These are phyloP conservation scores for Aldrovandia affinis DNA, from an alignment of 2,797 vertebrate species.

Conservation along the genomic window DNA sequence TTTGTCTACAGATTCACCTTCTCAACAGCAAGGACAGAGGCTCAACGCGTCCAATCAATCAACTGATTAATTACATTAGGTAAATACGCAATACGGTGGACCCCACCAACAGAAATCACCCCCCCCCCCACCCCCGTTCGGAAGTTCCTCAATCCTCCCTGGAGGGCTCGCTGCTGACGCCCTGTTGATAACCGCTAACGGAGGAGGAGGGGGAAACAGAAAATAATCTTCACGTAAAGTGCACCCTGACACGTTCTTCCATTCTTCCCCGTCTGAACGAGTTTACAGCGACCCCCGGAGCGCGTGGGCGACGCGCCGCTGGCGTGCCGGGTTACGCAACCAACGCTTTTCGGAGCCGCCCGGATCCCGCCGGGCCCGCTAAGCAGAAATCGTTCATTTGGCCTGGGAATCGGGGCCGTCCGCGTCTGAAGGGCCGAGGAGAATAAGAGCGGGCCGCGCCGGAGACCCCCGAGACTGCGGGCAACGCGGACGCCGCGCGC, in stretches of 20 bases:
- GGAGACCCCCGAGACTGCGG: not conserved
- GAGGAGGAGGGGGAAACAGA: not conserved
- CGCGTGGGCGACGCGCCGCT: not conserved
- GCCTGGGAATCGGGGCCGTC: not conserved
- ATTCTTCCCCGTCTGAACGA: not conserved
- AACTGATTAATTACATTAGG: constrained; percentile 22
- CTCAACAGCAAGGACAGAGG: not conserved
- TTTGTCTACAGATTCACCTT: not conserved
- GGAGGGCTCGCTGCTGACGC: not conserved
- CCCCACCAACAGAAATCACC: not conserved
- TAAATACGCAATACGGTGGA: not conserved
- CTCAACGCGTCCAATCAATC: constrained; percentile 6
- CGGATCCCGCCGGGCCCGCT: not conserved
- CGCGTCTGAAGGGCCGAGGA: not conserved
- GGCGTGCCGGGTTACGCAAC: not conserved
- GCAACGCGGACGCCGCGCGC: not conserved
- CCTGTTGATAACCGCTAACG: not conserved
- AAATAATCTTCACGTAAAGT: not conserved
- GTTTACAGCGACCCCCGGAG: not conserved
- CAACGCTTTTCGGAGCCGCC: not conserved
- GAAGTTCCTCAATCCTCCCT: not conserved
- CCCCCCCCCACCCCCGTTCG: no score
- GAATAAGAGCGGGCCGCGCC: constrained; percentile 6
- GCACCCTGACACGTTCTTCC: not conserved
- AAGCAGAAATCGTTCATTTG: not conserved